A percentile compares a stretch with the other conserved stretches of the same genome.
phyloP scores from a whole-genome alignment of 2,113 vertebrate genomes.

The Trogon melanurus region DNA sequence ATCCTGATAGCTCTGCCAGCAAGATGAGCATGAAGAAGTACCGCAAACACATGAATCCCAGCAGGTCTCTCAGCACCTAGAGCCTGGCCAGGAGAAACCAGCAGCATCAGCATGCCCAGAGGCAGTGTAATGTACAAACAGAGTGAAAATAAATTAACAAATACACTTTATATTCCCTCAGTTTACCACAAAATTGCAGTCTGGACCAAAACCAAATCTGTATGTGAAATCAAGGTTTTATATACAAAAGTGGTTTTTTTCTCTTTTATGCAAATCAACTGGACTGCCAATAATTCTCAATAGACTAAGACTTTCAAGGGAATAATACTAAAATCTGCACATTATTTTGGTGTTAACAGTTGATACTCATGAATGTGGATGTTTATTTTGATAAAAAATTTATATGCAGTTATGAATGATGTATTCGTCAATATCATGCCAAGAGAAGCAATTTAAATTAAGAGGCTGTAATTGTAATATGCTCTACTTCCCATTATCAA shows the following conservation, averaged over 20 bases:
- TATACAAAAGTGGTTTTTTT: not conserved
- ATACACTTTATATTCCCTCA: not conserved
- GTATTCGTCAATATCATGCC: not conserved
- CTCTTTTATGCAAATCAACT: not conserved
- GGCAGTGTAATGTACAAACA: not conserved
- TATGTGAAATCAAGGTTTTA: not conserved
- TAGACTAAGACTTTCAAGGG: not conserved
- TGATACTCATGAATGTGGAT: not conserved
- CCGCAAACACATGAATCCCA: slow-evolving; percentile 85
- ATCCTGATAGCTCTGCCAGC: slow-evolving; percentile 83
- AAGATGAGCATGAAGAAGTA: slow-evolving; percentile 87
- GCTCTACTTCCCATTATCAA: not conserved
- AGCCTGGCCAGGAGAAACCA: slow-evolving; percentile 70
- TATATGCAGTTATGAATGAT: not conserved
- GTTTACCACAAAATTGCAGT: not conserved
- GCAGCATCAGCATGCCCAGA: not conserved
- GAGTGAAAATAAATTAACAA: not conserved
- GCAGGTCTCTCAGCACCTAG: slow-evolving; percentile 81
- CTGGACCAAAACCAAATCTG: not conserved
- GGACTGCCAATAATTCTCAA: not conserved
- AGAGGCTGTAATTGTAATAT: not conserved
- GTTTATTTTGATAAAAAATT: not conserved
- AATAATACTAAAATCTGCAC: not conserved
- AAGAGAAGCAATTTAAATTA: not conserved
- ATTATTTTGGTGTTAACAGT: not conserved